Base-by-base conservation (phyloP, 2,797 vertebrate species). In the Falco rusticolus region DNA sequence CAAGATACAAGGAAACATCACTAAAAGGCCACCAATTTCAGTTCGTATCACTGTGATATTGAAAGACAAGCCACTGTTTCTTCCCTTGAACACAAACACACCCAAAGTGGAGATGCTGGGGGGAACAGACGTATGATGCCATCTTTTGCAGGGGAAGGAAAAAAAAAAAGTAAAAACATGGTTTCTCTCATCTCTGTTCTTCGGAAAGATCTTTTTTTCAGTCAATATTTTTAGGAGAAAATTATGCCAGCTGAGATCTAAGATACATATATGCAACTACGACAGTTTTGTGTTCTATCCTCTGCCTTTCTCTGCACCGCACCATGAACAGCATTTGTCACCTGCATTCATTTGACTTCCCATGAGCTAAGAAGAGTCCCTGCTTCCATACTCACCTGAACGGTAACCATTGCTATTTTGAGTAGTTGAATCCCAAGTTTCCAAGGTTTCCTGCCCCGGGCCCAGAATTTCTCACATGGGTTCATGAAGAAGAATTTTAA, bases 401-500 rank as follows among this genome's bases (percentile, higher is more conserved):
- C 53, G 24, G 99, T 99, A 95, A 99, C 99, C 96, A 99, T 98
- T 3, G 94, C 98, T 47, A 99, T 99, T 97, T 99, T 99, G 81
- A 99, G 95, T 91, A 99, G 98, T 71, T 99, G 99, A 84, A 99
- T 97, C 59, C 98, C 98, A 79, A 99, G 98, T 93, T 99, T 99
- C 99, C 99, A 99, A 2, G 99, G 99, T 81, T 99, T 99, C 87
- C 99, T 99, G 26, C 99, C 98, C 50, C 99, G 98, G 60, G 99
- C 99, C 98, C 96, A 98, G 96, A 99, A 99, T 94, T 99, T 99
- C 95, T 99, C 99, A 95, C 99, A 99, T 1, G 99, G 99, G 89
- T 99, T 99, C 99, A 99, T 99, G 95, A 99, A 99, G 96, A 99
- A 99, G 97, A 99, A 99, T 90, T 99, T 99, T 66, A 99, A 98